A percentile compares a stretch with the other conserved stretches of the same genome.
These are phyloP conservation scores for Acleris literana DNA, from an alignment of 2,888 invertebrate genomes.

Conservation along the genomic window DNA sequence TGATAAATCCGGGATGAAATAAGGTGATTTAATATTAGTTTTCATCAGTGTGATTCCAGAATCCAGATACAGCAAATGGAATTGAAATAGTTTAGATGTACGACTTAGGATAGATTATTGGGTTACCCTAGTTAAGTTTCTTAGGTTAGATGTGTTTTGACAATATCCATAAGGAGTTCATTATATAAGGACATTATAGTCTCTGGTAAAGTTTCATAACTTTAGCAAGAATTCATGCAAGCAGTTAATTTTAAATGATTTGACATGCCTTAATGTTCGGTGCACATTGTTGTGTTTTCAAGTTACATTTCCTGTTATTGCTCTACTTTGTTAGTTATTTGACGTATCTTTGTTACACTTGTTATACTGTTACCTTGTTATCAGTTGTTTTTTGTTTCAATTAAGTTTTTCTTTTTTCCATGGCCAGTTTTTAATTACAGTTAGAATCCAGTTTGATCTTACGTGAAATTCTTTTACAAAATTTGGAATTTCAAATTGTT, in stretches of 20 bases:
- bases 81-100: slow-evolving; percentile 9
- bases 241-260: slow-evolving; percentile 36
- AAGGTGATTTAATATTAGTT: slow-evolving; percentile 6
- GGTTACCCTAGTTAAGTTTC: slow-evolving; percentile 46
- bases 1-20: slow-evolving; percentile 1
- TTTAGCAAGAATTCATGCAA: not conserved
- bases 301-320: slow-evolving; percentile 35
- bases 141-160: slow-evolving; percentile 46
- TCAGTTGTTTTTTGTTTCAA: slow-evolving; percentile 22
- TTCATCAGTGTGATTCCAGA: not conserved
- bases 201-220: slow-evolving; percentile 13
- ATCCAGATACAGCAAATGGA: not conserved
- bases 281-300: slow-evolving; percentile 61
- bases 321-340: slow-evolving; percentile 34
- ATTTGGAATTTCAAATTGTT: not conserved
- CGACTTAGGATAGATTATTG: slow-evolving; percentile 58
- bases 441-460: not conserved
- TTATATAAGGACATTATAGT: not conserved
- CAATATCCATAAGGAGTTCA: slow-evolving; percentile 22
- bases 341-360: slow-evolving; percentile 30
- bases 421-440: not conserved
- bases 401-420: slow-evolving; percentile 9
- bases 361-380: slow-evolving; percentile 25
- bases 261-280: slow-evolving; percentile 77
- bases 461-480: not conserved